These are phyloP conservation scores for Falco peregrinus DNA, from an alignment of 2,797 vertebrate species.

Conservation along the genomic window DNA sequence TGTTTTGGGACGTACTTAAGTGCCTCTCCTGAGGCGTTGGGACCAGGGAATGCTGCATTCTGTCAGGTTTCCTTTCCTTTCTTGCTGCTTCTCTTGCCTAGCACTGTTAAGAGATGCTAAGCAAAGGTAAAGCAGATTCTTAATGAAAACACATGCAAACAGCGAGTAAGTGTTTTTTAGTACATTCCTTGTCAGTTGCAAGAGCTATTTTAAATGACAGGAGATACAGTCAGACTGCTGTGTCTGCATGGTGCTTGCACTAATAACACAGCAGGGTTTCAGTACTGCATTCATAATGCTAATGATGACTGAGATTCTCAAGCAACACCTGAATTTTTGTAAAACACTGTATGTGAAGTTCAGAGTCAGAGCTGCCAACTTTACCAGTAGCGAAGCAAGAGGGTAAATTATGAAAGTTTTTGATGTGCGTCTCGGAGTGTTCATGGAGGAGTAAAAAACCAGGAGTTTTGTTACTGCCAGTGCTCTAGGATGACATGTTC, in stretches of 20 bases:
- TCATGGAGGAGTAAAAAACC: background rate
- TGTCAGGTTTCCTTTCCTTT: background rate
- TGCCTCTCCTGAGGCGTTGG: background rate
- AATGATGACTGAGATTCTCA: constrained; percentile 40
- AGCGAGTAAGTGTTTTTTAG: background rate
- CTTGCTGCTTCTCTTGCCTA: background rate
- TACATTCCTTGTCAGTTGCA: background rate
- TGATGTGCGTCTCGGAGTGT: background rate
- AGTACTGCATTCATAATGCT: background rate
- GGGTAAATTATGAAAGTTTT: background rate
- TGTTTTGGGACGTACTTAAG: background rate
- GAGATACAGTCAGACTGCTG: background rate
- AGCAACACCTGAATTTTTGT: constrained; percentile 33
- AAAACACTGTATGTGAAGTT: constrained; percentile 27
- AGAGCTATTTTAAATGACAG: background rate
- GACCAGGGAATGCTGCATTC: background rate
- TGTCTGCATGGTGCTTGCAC: background rate
- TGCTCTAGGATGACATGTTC: background rate
- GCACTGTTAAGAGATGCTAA: background rate
- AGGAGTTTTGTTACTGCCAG: constrained; percentile 37
- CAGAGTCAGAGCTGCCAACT: constrained; percentile 1
- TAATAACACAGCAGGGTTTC: background rate
- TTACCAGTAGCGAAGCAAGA: constrained; percentile 15
- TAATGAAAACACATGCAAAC: background rate
- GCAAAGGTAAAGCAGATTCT: background rate